Conservation (phyloP, 1,140 invertebrate species). For the Leptinotarsa texana region DNA sequence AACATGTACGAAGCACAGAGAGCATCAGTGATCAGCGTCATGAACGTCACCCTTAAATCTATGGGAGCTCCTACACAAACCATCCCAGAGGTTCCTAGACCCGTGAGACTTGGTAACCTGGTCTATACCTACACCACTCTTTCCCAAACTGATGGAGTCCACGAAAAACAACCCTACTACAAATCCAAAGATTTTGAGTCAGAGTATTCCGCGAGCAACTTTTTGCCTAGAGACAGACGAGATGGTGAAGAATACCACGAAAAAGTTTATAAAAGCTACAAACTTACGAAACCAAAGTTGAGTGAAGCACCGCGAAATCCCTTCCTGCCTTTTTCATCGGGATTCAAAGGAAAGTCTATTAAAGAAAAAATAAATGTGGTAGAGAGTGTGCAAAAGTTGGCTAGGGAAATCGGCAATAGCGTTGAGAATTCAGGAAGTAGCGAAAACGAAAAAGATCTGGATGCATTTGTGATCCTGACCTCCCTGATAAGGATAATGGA, state of each 20-base stretch:
- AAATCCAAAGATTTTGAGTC: neutral
- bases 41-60: slow-evolving; percentile 60
- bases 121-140: slow-evolving; percentile 60
- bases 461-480: slow-evolving; percentile 65
- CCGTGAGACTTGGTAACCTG: slow-evolving; percentile 59
- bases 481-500: slow-evolving; percentile 64
- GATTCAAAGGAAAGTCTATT: slow-evolving; percentile 58
- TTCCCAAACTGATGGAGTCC: slow-evolving; percentile 29
- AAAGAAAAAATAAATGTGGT: slow-evolving; percentile 48
- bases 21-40: slow-evolving; percentile 63
- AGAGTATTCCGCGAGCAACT: neutral
- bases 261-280: slow-evolving; percentile 38
- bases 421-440: slow-evolving; percentile 62
- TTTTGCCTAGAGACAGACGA: neutral
- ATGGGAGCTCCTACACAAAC: slow-evolving; percentile 40
- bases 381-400: slow-evolving; percentile 58
- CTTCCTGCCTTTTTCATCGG: slow-evolving; percentile 59
- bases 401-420: slow-evolving; percentile 61
- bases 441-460: slow-evolving; percentile 60
- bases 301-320: slow-evolving; percentile 57
- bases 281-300: slow-evolving; percentile 50
- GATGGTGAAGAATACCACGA: slow-evolving; percentile 24
- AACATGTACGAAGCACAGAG: slow-evolving; percentile 57
- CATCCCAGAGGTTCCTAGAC: slow-evolving; percentile 44
- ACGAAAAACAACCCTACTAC: slow-evolving; percentile 24